Percentiles rank a stretch among this genome's conserved stretches.
Conservation (phyloP, 2,113 vertebrate genomes). For the Serinus canaria region DNA sequence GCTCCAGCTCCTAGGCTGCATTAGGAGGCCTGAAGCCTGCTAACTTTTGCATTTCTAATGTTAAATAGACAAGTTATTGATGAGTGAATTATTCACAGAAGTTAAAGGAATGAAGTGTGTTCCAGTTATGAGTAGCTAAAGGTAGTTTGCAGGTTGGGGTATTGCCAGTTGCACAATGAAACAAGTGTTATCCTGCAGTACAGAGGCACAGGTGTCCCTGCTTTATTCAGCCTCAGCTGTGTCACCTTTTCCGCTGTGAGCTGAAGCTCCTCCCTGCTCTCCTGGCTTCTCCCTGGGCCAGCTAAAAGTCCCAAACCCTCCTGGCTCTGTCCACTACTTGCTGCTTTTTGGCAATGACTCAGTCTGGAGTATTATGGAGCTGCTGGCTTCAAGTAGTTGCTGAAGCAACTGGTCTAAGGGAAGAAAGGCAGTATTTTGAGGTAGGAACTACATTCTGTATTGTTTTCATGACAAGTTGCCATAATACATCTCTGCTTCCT, state of each 20-base stretch:
- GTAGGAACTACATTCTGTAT: rapidly evolving
- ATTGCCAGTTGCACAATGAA: not conserved
- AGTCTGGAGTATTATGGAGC: not conserved
- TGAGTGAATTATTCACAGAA: not conserved
- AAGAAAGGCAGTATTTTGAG: not conserved
- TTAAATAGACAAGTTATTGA: not conserved
- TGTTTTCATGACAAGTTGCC: not conserved
- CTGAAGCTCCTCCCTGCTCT: not conserved
- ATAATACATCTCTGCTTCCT: rapidly evolving
- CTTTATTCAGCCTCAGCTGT: not conserved
- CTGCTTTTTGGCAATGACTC: not conserved
- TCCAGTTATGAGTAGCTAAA: not conserved
- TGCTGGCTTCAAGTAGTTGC: not conserved
- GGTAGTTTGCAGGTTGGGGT: not conserved
- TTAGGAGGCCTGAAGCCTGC: not conserved
- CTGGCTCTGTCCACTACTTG: not conserved
- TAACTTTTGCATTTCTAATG: not conserved
- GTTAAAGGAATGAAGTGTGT: not conserved
- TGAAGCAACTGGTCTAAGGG: not conserved
- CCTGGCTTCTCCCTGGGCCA: not conserved
- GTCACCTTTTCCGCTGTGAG: not conserved
- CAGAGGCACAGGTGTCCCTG: not conserved
- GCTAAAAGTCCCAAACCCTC: not conserved
- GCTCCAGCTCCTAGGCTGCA: not conserved
- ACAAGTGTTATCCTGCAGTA: not conserved